These are phyloP conservation scores for Pygocentrus nattereri DNA, from an alignment of 2,797 vertebrate genomes.

Conservation along the genomic window DNA sequence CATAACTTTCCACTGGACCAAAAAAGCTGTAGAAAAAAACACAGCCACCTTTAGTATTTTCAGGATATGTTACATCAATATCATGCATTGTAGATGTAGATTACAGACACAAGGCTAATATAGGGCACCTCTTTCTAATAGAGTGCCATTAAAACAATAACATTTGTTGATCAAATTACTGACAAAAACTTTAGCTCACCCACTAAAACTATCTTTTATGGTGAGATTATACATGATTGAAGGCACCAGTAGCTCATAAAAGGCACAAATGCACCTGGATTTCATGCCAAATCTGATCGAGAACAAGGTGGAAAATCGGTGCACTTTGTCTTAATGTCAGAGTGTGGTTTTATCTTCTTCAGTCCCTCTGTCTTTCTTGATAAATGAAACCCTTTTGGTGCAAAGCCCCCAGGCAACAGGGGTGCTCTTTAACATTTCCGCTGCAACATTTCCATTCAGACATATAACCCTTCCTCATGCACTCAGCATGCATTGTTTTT, in stretches of 20 bases:
- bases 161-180: background rate
- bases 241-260: conserved; percentile 29
- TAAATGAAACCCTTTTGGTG: conserved; percentile 57
- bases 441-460: conserved; percentile 39
- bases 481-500: conserved; percentile 1
- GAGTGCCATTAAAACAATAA: background rate
- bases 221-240: conserved; percentile 1
- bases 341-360: conserved; percentile 62
- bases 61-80: background rate
- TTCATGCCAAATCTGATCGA: conserved; percentile 62
- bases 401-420: conserved; percentile 65
- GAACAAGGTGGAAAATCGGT: conserved; percentile 51
- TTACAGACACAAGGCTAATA: background rate
- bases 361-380: conserved; percentile 56
- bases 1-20: background rate
- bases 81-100: background rate
- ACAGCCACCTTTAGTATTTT: too few relatives aligned
- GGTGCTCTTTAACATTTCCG: conserved; percentile 81
- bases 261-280: conserved; percentile 47
- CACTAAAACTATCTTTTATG: background rate
- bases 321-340: conserved; percentile 63
- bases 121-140: too few relatives aligned
- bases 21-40: too few relatives aligned
- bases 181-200: background rate
- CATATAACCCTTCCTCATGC: conserved; percentile 58